Percentiles rank a stretch among this genome's conserved stretches.
These are phyloP conservation scores for Stylophora pistillata DNA, from an alignment of 64 coral and sea anemone genomes.

Conservation along the genomic window DNA sequence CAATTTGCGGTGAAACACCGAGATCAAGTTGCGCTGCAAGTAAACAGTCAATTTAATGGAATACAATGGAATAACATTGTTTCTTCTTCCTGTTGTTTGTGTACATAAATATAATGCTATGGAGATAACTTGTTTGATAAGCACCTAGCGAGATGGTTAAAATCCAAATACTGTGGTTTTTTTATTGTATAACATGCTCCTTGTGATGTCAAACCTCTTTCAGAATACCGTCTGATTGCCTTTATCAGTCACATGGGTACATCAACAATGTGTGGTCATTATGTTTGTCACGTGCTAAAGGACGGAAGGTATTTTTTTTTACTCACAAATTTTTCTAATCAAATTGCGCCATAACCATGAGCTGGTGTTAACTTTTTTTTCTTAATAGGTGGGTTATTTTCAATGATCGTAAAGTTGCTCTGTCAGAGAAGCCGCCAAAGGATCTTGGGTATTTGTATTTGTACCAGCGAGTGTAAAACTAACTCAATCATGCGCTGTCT, in stretches of 20 bases:
- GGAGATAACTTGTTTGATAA: too few species aligned
- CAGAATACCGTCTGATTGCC: conserved; percentile 84
- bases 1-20: too few species aligned
- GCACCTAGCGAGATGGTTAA: too few species aligned
- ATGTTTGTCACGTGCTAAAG: conserved; percentile 97
- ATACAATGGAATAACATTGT: too few species aligned
- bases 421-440: conserved; percentile 90
- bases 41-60: too few species aligned
- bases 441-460: conserved; percentile 88
- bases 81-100: too few species aligned
- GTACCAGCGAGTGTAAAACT: conserved; percentile 55
- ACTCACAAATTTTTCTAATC: background rate
- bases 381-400: conserved; percentile 89
- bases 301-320: conserved; percentile 76
- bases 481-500: background rate
- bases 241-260: conserved; percentile 99
- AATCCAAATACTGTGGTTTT: too few species aligned
- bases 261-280: conserved; percentile 95
- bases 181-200: background rate
- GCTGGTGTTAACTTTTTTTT: background rate
- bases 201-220: background rate
- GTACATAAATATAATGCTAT: too few species aligned
- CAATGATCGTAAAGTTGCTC: conserved; percentile 96
- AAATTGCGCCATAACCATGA: background rate
- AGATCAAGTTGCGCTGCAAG: too few species aligned